These are phyloP conservation scores for Gopherus evgoodei DNA, from an alignment of 2,113 vertebrate species.

Conservation along the genomic window DNA sequence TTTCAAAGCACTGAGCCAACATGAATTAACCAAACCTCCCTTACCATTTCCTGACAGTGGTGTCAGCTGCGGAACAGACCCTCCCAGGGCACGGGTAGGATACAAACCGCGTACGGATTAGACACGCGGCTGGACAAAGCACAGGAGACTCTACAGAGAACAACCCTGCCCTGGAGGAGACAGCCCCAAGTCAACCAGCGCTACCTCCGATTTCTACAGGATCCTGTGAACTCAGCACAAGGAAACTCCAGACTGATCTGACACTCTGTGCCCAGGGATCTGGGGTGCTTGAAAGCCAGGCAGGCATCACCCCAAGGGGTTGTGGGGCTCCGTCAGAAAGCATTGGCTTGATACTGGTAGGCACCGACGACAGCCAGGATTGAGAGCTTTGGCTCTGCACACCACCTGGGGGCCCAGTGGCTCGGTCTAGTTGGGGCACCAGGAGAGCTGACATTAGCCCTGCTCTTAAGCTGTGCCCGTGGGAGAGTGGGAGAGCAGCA, in stretches of 20 bases:
- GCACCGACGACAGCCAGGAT: neutral
- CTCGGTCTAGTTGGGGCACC: neutral
- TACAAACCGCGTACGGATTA: rapidly evolving
- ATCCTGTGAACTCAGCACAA: neutral
- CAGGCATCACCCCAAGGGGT: neutral
- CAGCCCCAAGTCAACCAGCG: neutral
- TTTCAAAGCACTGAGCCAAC: rapidly evolving
- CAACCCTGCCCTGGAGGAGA: neutral
- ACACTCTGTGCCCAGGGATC: neutral
- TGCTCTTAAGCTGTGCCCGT: no score
- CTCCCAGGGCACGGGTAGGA: neutral
- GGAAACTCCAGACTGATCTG: neutral
- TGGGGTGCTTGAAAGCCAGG: neutral
- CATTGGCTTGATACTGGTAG: neutral
- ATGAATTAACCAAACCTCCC: neutral
- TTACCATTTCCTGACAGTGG: neutral
- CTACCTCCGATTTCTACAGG: neutral
- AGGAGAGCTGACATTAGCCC: no score
- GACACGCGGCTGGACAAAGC: no score
- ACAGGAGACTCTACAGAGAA: neutral
- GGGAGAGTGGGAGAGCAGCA: no score
- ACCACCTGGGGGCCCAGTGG: neutral
- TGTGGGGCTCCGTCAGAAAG: neutral
- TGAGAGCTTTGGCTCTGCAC: neutral
- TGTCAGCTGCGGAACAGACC: neutral